Evolutionary conservation across 2,113 vertebrate species (phyloP), one percentile per base, ranked within the genome.

Genomic region (Channa argus): DNA sequence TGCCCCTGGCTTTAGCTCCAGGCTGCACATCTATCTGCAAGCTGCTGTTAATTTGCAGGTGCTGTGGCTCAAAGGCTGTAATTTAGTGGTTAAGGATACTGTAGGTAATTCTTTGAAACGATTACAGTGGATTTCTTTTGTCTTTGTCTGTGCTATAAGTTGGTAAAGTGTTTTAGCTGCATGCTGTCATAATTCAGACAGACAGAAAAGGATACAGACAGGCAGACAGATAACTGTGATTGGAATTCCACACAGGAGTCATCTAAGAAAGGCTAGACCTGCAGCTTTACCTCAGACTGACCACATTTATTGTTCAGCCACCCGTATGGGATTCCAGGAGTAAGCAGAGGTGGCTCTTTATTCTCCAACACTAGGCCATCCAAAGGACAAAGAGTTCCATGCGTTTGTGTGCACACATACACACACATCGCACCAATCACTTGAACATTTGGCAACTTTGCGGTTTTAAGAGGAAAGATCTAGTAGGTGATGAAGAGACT

Each of bases 321-420:
- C 62, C 79, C 77, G 8, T n/a, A 77, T 68, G 79, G 88, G 84
- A 91, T 90, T 89, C 86, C 91, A 88, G 85, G 81, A 87, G 88
- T 75, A 75, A 84, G 87, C 71, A 82, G 83, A 82, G 74, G 81
- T 80, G 74, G 76, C 86, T 85, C 73, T 85, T 86, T 87, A 59
- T 72, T 85, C 79, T 89, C 85, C 88, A 76, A 90, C 80, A 8
- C 76, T 49, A 74, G 74, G 85, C 78, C 80, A 43, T 62, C 36
- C 62, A 84, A 46, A 89, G 84, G 65, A 88, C 74, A 80, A 65
- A 43, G 67, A 64, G 62, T 55, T 11, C 51, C 8, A 68, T 24
- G 6, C 55, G 71, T 74, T 51, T 53, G 39, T 39, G 3, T 34
- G 74, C 51, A 51, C 63, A 39, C 70, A 61, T 50, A 60, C 36